Evolutionary conservation across 2,888 invertebrate species (phyloP), one percentile per base, ranked within the genome.

Genomic region (Itoplectis maculator): DNA sequence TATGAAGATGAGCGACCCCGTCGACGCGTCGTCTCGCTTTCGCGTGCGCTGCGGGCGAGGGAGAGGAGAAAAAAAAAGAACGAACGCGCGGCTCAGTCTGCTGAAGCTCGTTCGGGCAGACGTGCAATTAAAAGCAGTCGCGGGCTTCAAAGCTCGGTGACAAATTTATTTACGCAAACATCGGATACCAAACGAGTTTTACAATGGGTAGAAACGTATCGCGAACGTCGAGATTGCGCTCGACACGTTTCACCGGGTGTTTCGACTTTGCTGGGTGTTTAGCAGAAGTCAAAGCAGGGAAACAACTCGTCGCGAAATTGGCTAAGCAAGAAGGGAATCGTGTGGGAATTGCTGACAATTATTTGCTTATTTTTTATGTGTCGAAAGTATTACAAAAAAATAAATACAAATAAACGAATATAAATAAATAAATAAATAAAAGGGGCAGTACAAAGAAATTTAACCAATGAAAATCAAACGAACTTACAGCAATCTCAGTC

Each of bases 1-100:
- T 42, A 42, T 56, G 76, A 68, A 68, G 47, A 76, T 76, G 76
- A 76, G 47, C n/a, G 37, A 37, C 15, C 59, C 76, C n/a, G n/a
- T n/a, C n/a, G 18, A 37, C 54, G 13, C 18, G 37, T 29, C 29
- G 54, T 29, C 42, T 42, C 54, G 42, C 18, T 59, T 59, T 59
- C 45, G 56, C 45, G 59, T 56, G 37, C 51, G 29, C 42, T 40
- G 7, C 18, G 29, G 45, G 42, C 54, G 45, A 65, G 42, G 20
- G 40, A 9, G 40, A 35, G 18, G 29, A 51, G 54, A 23, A 8
- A 29, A 40, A 20, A 35, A 35, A 29, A 51, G 54, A 23, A 8
- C 15, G 20, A 20, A 69, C 51, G 20, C 13, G 8, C 74, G 11
- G 23, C 8, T 42, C 11, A 23, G 15, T 37, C 63, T 37, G 11